Base-by-base conservation (phyloP, 1,140 invertebrate species). In the Bombus polaris region DNA sequence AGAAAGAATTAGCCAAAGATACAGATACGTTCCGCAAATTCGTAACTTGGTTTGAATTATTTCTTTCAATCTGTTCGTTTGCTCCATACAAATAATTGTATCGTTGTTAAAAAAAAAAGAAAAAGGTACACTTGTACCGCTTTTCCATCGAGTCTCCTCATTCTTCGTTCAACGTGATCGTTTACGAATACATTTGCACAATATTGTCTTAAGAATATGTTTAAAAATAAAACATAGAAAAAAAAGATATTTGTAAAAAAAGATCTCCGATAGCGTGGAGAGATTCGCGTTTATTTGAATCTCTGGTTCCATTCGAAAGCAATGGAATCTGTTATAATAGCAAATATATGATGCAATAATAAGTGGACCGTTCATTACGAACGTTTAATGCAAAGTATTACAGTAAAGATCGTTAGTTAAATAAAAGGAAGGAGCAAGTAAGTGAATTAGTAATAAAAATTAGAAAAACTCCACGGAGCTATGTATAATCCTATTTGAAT, bases 351-450 rank as follows among this genome's bases (percentile, higher is more conserved):
- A 76, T 12, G 72, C 42, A 66, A 66, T 62, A 81, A 72, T 18
- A 35, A 78, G 1, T 28, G 22, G 37, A 59, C 18, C 39, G n/a
- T 76, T 80, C 77, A 32, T 74, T 22, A 28, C 28, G n/a, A 73
- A 70, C 35, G 12, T 76, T 75, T 76, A 66, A 79, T 83, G 53
- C 68, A 68, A 76, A 86, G 88, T 82, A 83, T 76, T 81, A 76
- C n/a, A 2, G 25, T 75, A 75, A 35, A 44, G 25, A 47, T n/a
- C 10, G 65, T 83, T 72, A 59, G 42, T 71, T 79, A 66, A 44
- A n/a, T 22, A 22, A 37, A 53, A 39, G 12, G 28, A 18, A 37
- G n/a, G 13, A 44, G n/a, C 71, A 5, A 44, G 13, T 47, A 22
- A 47, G 1, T 10, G 28, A 44, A 22, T 44, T 73, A 73, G 32